A percentile compares a stretch with the other conserved stretches of the same genome.
phyloP scores from a whole-genome alignment of 2,888 invertebrate species.

The Barypeithes pellucidus region DNA sequence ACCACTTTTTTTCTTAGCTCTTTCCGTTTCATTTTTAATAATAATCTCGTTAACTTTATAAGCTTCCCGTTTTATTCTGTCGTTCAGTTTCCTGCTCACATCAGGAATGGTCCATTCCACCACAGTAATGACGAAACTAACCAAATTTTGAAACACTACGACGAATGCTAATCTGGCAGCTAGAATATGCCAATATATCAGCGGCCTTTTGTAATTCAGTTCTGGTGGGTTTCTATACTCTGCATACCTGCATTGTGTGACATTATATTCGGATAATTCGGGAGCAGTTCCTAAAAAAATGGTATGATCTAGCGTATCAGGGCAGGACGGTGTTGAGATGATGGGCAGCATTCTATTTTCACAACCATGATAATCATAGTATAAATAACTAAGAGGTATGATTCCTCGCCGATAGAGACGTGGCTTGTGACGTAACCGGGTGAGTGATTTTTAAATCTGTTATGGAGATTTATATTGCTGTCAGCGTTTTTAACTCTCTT shows the following conservation, averaged over 20 bases:
- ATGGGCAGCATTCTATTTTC: too few relatives aligned
- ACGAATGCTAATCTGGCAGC: slow-evolving; percentile 84
- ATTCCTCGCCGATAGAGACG: too few relatives aligned
- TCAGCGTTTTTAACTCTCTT: too few relatives aligned
- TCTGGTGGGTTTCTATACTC: slow-evolving; percentile 80
- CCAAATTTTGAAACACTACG: slow-evolving; percentile 86
- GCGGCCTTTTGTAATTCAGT: slow-evolving; percentile 76
- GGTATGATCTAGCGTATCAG: not conserved
- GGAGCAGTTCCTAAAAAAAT: slow-evolving; percentile 61
- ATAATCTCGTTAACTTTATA: slow-evolving; percentile 83
- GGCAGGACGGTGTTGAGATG: too few relatives aligned
- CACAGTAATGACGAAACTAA: slow-evolving; percentile 80
- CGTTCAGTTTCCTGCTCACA: slow-evolving; percentile 79
- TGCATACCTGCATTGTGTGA: slow-evolving; percentile 75
- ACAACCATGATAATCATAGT: too few relatives aligned
- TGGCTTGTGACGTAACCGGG: too few relatives aligned
- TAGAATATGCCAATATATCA: slow-evolving; percentile 83
- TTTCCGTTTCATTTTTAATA: slow-evolving; percentile 79
- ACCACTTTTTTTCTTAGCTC: slow-evolving; percentile 66
- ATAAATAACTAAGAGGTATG: too few relatives aligned
- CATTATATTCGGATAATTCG: slow-evolving; percentile 61
- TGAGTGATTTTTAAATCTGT: too few relatives aligned
- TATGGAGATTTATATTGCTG: too few relatives aligned
- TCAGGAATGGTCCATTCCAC: slow-evolving; percentile 87
- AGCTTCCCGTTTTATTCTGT: slow-evolving; percentile 82